These are phyloP conservation scores for Pantala flavescens DNA, from an alignment of 1,140 invertebrate species.

Conservation along the genomic window DNA sequence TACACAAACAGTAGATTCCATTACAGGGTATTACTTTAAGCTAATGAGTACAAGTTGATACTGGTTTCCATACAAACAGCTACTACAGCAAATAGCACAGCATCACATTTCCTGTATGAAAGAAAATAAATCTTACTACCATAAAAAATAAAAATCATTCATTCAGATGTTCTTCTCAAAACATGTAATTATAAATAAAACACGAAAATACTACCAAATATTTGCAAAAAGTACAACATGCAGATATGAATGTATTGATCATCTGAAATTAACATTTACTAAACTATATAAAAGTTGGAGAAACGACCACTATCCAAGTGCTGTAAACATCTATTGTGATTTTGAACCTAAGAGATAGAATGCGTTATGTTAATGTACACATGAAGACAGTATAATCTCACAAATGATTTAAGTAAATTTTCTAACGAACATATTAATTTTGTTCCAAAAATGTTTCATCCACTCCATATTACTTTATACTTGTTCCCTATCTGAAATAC, in stretches of 20 bases:
- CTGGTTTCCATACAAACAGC: conserved; percentile 8
- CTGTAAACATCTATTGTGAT: background rate
- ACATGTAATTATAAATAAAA: conserved; percentile 11
- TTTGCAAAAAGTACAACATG: background rate
- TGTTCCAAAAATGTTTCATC: too few species aligned
- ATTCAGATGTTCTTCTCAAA: background rate
- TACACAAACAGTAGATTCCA: conserved; percentile 3
- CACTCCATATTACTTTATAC: too few species aligned
- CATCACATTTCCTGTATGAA: conserved; percentile 9
- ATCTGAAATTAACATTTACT: conserved; percentile 16
- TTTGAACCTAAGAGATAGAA: too few species aligned
- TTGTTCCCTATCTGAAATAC: too few species aligned
- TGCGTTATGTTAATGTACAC: too few species aligned
- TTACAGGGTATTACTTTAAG: background rate
- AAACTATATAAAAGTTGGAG: conserved; percentile 18
- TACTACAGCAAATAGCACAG: background rate
- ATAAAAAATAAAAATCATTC: background rate
- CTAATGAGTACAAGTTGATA: background rate
- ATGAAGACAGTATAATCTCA: too few species aligned
- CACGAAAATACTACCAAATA: background rate
- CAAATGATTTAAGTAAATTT: too few species aligned
- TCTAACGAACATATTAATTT: too few species aligned
- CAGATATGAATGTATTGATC: background rate
- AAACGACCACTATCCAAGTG: conserved; percentile 17
- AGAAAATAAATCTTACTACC: background rate